A percentile compares a stretch with the other conserved stretches of the same genome.
Conservation (phyloP, 2,888 invertebrate species). For the Volucella inanis region DNA sequence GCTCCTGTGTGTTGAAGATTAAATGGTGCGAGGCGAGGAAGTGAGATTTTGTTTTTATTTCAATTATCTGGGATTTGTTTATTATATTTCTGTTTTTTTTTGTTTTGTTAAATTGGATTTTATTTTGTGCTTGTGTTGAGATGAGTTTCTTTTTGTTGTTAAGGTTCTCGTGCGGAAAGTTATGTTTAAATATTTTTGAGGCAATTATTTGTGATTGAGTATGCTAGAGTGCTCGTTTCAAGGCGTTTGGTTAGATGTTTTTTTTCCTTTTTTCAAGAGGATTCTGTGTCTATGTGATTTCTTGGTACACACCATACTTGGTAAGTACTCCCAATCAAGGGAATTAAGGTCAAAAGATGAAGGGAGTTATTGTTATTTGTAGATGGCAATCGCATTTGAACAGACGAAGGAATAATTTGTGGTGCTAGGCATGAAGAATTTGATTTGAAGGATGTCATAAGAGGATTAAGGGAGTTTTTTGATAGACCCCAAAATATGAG, state of each 20-base stretch:
- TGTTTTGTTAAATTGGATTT: constrained; percentile 31
- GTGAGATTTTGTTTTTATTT: constrained; percentile 40
- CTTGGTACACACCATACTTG: background rate
- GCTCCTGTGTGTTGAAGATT: constrained; percentile 20
- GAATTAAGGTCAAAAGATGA: too few species aligned
- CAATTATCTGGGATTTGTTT: constrained; percentile 30
- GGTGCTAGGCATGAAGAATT: too few species aligned
- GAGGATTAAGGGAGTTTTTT: too few species aligned
- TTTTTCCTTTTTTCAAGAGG: background rate
- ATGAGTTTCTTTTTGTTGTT: constrained; percentile 12
- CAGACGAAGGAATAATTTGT: too few species aligned
- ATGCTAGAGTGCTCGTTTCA: background rate
- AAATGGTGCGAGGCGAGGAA: constrained; percentile 6
- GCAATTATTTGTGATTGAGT: constrained; percentile 40
- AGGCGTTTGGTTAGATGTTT: too few species aligned
- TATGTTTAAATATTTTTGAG: constrained; percentile 23
- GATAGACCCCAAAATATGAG: too few species aligned
- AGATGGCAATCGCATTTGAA: too few species aligned
- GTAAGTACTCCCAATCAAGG: background rate
- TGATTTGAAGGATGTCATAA: too few species aligned
- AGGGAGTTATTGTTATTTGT: too few species aligned
- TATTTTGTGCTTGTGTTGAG: constrained; percentile 17
- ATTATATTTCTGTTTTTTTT: constrained; percentile 4
- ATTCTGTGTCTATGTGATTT: background rate
- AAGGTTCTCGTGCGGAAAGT: background rate